Evolutionary conservation across 2,797 vertebrate genomes (phyloP).

Genomic region (Sebastes cheni): DNA sequence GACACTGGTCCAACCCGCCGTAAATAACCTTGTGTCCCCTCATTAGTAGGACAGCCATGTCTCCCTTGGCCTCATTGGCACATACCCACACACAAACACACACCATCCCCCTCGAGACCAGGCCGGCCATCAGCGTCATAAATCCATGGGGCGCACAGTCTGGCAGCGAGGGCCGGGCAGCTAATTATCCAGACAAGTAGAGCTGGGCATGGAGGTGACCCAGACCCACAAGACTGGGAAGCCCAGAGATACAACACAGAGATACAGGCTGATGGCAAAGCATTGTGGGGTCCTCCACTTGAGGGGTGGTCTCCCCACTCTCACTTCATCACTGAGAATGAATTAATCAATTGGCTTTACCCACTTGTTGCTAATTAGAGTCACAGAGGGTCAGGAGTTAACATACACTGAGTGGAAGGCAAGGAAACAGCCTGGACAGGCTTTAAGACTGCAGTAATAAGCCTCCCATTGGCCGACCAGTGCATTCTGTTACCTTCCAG

Average conservation of each 20-base stretch:
- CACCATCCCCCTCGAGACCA: conserved; percentile 34
- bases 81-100: conserved; percentile 47
- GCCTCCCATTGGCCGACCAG: not conserved
- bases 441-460: not conserved
- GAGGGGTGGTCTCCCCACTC: not conserved
- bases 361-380: conserved; percentile 33
- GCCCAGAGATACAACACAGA: conserved; percentile 30
- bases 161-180: conserved; percentile 61
- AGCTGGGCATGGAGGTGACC: conserved; percentile 71
- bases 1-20: conserved; percentile 60
- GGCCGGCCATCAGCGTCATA: conserved; percentile 58
- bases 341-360: conserved; percentile 17
- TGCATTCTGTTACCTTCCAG: not conserved
- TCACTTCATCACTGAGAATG: conserved; percentile 1
- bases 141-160: conserved; percentile 68
- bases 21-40: conserved; percentile 78
- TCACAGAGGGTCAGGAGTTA: not conserved
- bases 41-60: conserved; percentile 78
- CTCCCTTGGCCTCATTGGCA: conserved; percentile 60
- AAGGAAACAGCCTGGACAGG: not conserved
- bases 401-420: not conserved
- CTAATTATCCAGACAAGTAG: conserved; percentile 82
- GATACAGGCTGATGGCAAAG: conserved; percentile 22
- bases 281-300: not conserved
- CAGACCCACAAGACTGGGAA: conserved; percentile 32